Evolutionary conservation across 2,797 vertebrate species (phyloP).

Genomic region (Pachyuromys duprasi): DNA sequence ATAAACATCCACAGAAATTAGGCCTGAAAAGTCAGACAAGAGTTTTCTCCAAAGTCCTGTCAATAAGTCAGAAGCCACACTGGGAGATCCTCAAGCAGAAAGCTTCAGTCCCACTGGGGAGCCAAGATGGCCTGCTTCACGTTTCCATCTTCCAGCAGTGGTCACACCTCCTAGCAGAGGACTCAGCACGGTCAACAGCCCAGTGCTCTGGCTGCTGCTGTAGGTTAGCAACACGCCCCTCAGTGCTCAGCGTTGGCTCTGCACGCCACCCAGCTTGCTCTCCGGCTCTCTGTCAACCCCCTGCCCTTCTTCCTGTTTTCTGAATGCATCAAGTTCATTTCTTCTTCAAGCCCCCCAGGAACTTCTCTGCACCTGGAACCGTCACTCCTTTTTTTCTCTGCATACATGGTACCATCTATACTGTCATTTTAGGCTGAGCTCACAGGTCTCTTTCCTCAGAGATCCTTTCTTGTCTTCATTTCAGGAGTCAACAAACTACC

Average conservation of each 20-base stretch:
- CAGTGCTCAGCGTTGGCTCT: too few species aligned
- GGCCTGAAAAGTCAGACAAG: not conserved
- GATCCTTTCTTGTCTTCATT: not conserved
- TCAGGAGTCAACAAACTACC: not conserved
- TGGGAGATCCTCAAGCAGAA: not conserved
- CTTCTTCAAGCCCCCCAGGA: not conserved
- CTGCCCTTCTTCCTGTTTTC: not conserved
- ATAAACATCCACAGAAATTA: not conserved
- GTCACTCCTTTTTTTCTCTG: not conserved
- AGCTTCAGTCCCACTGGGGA: not conserved
- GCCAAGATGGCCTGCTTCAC: not conserved
- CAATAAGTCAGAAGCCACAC: not conserved
- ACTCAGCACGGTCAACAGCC: not conserved
- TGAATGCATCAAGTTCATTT: not conserved
- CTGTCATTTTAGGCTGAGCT: not conserved
- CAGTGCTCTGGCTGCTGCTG: not conserved
- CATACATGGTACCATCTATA: not conserved
- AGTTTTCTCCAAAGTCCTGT: not conserved
- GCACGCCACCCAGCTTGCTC: too few species aligned
- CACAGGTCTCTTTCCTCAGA: not conserved
- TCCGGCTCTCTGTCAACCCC: not conserved
- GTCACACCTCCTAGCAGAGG: not conserved
- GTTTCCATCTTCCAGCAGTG: not conserved
- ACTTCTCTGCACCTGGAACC: not conserved
- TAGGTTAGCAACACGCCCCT: too few species aligned